These are phyloP conservation scores for Amia ocellicauda DNA, from an alignment of 2,113 vertebrate genomes.

Conservation along the genomic window DNA sequence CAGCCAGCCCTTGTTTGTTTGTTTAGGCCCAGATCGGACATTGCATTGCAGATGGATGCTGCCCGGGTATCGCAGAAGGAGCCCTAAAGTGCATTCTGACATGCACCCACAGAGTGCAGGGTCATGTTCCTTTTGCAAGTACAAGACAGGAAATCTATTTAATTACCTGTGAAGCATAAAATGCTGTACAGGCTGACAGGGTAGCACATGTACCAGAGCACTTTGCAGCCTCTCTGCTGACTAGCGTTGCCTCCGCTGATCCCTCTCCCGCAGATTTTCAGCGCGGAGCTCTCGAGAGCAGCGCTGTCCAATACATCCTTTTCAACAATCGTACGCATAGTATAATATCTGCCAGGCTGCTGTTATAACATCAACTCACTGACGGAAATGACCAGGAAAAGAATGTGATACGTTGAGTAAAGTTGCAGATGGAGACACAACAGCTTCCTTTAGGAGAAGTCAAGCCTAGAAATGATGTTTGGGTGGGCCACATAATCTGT, in stretches of 20 bases:
- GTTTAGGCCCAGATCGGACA: slow-evolving; percentile 64
- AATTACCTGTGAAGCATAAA: slow-evolving; percentile 99
- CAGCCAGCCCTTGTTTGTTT: slow-evolving; percentile 59
- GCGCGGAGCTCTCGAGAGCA: neutral
- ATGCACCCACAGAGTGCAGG: slow-evolving; percentile 80
- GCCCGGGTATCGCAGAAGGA: slow-evolving; percentile 62
- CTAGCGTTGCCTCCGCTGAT: slow-evolving; percentile 29
- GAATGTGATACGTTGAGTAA: too few species aligned
- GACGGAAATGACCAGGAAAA: too few species aligned
- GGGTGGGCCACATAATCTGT: too few species aligned
- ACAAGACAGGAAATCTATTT: slow-evolving; percentile 99
- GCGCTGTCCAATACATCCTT: too few species aligned
- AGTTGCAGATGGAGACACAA: too few species aligned
- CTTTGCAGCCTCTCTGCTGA: slow-evolving; percentile 79
- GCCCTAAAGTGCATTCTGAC: slow-evolving; percentile 81
- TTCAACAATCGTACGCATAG: too few species aligned
- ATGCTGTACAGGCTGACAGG: slow-evolving; percentile 85
- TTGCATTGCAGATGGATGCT: slow-evolving; percentile 58
- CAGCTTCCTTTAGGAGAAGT: too few species aligned
- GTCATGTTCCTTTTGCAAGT: slow-evolving; percentile 89
- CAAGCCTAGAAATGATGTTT: too few species aligned
- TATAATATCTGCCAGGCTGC: too few species aligned
- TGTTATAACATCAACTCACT: too few species aligned
- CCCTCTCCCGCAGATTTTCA: neutral
- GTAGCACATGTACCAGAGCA: slow-evolving; percentile 81